Evolutionary conservation across 2,797 vertebrate genomes (phyloP).

Genomic region (Phylloscopus collybita): DNA sequence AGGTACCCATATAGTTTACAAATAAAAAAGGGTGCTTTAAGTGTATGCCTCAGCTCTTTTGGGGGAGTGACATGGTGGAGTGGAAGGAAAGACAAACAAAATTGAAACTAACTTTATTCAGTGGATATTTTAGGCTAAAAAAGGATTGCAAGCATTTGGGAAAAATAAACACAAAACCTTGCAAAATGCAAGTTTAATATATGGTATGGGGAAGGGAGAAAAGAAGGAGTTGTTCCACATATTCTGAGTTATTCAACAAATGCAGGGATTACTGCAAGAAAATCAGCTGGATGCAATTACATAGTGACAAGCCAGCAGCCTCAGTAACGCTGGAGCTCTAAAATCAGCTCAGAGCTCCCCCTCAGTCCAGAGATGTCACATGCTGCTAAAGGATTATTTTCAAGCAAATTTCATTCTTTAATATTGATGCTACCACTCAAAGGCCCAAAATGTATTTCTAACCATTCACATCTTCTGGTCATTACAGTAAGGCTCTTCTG

Average conservation of each 20-base stretch:
- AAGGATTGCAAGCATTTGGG: background rate
- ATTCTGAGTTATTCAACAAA: slow-evolving; percentile 15
- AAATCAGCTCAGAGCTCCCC: slow-evolving; percentile 19
- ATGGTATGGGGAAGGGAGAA: background rate
- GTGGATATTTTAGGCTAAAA: background rate
- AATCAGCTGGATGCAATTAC: slow-evolving; percentile 19
- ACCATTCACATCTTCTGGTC: background rate
- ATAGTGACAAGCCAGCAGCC: background rate
- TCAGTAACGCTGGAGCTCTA: background rate
- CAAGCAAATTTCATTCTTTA: background rate
- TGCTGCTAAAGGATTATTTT: background rate
- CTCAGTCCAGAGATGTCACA: background rate
- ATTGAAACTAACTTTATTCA: background rate
- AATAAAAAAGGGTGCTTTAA: background rate
- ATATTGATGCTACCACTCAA: background rate
- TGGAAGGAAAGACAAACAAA: background rate
- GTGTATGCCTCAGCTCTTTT: background rate
- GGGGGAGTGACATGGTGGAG: accelerated
- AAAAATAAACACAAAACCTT: background rate
- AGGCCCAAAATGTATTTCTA: background rate
- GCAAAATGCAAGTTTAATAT: background rate
- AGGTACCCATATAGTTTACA: background rate
- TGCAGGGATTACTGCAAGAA: background rate
- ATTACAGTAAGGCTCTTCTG: background rate
- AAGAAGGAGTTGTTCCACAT: background rate